Evolutionary conservation across 1,140 invertebrate genomes (phyloP), one percentile per base, ranked within the genome.

Genomic region (Lasioglossum baleicum): DNA sequence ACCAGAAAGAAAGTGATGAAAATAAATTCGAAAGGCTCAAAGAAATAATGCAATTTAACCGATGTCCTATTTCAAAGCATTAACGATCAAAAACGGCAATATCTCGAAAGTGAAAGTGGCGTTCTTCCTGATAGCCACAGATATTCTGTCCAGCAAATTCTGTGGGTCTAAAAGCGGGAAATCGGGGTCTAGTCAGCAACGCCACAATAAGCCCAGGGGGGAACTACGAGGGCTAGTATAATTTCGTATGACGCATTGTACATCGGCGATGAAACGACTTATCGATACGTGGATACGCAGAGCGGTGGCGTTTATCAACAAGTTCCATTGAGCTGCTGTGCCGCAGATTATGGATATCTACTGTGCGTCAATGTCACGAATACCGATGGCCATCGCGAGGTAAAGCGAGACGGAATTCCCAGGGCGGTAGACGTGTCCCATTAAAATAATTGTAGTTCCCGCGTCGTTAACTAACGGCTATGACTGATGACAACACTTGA

Each of bases 401-500:
- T 26, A 35, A 48, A 65, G 40, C 68, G 60, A 72, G 76, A 71
- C 60, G 40, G 70, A 64, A 74, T 80, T 74, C 53, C 70, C 61
- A 80, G 42, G 35, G 22, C 77, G 42, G 51, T 40, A 40, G 70
- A 67, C 71, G 72, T 63, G 63, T 42, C 51, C 51, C 71, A 74
- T 80, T 80, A 80, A 74, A 80, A 80, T 80, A 80, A 80, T 80
- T 80, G 77, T 74, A 80, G 70, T 48, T 67, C 48, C 42, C 63
- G 61, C 60, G 60, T 79, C 76, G 76, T 80, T 80, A 74, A 80
- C 71, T 65, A 80, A 80, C 63, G 63, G 69, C 40, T 74, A 65
- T 66, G 71, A 80, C 66, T 60, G 71, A 80, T 74, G 75, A 64
- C 75, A 26, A 7, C 26, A 26, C 8, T 53, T 66, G 77, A 80